Evolutionary conservation across 1,140 invertebrate species (phyloP), one percentile per base, ranked within the genome.

Genomic region (Anoplophora glabripennis): DNA sequence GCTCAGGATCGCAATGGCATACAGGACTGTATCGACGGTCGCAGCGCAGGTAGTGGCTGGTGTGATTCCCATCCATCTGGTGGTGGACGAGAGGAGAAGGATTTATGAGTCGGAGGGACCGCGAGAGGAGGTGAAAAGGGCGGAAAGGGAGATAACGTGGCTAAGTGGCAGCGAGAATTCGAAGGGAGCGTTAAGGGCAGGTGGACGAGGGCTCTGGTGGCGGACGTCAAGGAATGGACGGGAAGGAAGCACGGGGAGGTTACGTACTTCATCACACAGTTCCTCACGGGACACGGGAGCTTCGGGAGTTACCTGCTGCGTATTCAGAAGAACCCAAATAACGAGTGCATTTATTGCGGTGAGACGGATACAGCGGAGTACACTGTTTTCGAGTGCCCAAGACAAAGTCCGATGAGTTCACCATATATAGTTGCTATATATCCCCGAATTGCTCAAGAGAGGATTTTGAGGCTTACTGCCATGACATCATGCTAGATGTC

Each of bases 171-270:
- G 14, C 41, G n/a, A 14, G 36, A 53, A 37, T 61, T 52, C 14
- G 28, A 53, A 3, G 33, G 7, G 1, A 21, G 10, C 1, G 35
- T 45, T 3, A 46, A 46, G 40, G 65, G 40, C 7, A 54, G 54
- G 54, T 69, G 68, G 65, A 69, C 67, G 0, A 48, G 41, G 12
- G 46, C 37, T 35, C 35, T 68, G 12, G 67, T 69, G 1, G 15
- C 12, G 4, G 11, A 66, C 1, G 34, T 68, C 0, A 49, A 37
- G 34, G 11, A 21, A 2, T 66, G 61, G 66, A 15, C 48, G 3
- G 41, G 40, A 0, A 42, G 56, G 9, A 28, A 40, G 7, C 47
- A 35, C 10, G 18, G 12, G 4, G 17, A 36, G 15, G 8, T 33
- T 1, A 21, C 53, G 10, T 63, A 59, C 9, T 59, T 36, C 11